Percentiles rank a stretch among this genome's conserved stretches.
phyloP scores from a whole-genome alignment of 1,140 invertebrate species.

The Amphibalanus amphitrite region DNA sequence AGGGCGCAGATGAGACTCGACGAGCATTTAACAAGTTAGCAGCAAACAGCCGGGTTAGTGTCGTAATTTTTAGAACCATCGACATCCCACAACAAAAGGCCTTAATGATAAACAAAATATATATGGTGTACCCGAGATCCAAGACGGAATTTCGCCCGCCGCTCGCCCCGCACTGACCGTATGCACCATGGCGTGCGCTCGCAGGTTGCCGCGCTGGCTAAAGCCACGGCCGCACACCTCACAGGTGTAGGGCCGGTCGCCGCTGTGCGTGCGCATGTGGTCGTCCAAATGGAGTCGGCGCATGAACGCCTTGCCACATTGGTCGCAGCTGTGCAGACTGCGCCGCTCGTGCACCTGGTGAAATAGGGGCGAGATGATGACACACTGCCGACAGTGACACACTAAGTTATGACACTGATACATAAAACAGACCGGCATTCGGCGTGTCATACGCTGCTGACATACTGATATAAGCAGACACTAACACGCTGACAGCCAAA shows the following conservation, averaged over 20 bases:
- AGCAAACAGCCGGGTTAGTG: no score
- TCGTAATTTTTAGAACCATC: no score
- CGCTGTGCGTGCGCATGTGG: conserved; percentile 73
- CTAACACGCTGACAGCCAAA: no score
- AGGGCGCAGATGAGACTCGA: background rate
- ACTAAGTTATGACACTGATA: no score
- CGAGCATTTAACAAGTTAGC: background rate
- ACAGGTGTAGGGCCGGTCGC: conserved; percentile 60
- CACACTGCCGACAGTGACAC: no score
- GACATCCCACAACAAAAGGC: no score
- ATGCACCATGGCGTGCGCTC: background rate
- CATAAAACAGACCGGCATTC: no score
- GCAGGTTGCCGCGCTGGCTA: conserved; percentile 52
- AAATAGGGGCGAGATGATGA: no score
- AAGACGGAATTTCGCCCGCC: background rate
- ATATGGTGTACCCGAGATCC: no score
- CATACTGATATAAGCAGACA: no score
- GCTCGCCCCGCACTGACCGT: background rate
- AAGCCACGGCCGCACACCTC: conserved; percentile 57
- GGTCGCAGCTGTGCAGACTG: conserved; percentile 24
- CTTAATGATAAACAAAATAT: no score
- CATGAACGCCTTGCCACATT: conserved; percentile 36
- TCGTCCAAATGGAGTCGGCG: conserved; percentile 36
- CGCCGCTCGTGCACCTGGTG: background rate
- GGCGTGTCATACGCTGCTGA: no score